Evolutionary conservation across 2,113 vertebrate genomes (phyloP), one percentile per base, ranked within the genome.

Genomic region (Macquaria australasica): DNA sequence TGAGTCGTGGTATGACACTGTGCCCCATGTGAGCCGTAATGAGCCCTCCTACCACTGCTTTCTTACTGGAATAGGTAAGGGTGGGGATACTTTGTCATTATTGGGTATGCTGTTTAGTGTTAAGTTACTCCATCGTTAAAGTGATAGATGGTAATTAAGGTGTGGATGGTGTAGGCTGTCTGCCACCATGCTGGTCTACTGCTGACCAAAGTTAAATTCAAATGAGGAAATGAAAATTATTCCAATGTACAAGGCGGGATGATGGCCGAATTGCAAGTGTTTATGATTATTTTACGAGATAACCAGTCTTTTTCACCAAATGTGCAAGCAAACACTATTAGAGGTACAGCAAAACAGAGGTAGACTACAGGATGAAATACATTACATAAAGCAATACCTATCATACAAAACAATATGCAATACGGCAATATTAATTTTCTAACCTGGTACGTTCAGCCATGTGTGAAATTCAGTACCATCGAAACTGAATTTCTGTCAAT

Each of bases 61-160:
- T 63, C 72, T 87, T 77, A 93, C 90, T 82, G 82, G 86, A 81
- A 80, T 92, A 93, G 91, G 91, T 93, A 89, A 91, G 82, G 86
- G 59, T 87, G 83, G 71, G 73, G 81, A 83, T 71, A 63, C 51
- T 89, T 86, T 68, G 55, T 85, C 89, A 91, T 94, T 91, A 93
- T 86, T 91, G 88, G 89, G 71, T 76, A 63, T 82, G 79, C 79
- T 81, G 77, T 77, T 92, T 76, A 90, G 90, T 87, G 74, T 94
- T 89, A 86, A 76, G 89, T 92, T 91, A 93, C 89, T 66, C 55
- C 28, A 55, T 76, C 69, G 67, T 92, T 91, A 92, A 93, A 93
- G 74, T 87, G 82, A 93, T 91, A 59, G 75, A 92, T 82, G 74
- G 69, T 60, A 82, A 89, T 91, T 82, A 88, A 85, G 81, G 88